Evolutionary conservation across 1,140 invertebrate genomes (phyloP), one percentile per base, ranked within the genome.

Genomic region (Nylanderia fulva): DNA sequence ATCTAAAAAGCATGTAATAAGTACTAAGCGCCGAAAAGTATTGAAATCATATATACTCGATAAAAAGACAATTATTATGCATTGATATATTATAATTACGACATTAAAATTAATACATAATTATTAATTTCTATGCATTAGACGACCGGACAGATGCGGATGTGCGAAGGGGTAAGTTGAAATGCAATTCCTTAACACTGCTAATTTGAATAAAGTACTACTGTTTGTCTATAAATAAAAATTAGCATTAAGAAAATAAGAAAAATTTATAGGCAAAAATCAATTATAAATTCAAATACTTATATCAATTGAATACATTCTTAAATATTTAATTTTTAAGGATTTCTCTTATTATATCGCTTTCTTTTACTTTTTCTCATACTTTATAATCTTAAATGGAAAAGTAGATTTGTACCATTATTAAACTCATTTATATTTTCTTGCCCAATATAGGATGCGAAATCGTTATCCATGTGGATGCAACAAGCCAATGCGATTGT

Each of bases 161-260:
- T 90, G 89, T 48, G 18, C 13, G 8, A 42, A 80, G 15, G 83
- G 89, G 92, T 93, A 86, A 90, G 91, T 82, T 15, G n/a, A n/a
- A n/a, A 79, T 66, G 8, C n/a, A 21, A 77, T 36, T 33, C 11
- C 15, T 45, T n/a, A 33, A 2, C 27, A 0, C 11, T 64, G 1
- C 33, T 2, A n/a, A 64, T 24, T 66, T 36, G 15, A 48, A n/a
- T n/a, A n/a, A 7, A 71, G 0, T 1, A 18, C n/a, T 66, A 33
- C n/a, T 8, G 13, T 69, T 68, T 71, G 18, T 52, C 42, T 13
- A 48, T 52, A 48, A 27, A n/a, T n/a, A n/a, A 56, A 56, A 21
- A 29, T 52, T 52, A 21, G 2, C 7, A 4, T 21, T 54, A 72
- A 52, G 29, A 11, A 72, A 1, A 75, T 39, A 18, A 18, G 1